Conservation (phyloP, 2,888 invertebrate genomes). For the Callimorpha dominula region DNA sequence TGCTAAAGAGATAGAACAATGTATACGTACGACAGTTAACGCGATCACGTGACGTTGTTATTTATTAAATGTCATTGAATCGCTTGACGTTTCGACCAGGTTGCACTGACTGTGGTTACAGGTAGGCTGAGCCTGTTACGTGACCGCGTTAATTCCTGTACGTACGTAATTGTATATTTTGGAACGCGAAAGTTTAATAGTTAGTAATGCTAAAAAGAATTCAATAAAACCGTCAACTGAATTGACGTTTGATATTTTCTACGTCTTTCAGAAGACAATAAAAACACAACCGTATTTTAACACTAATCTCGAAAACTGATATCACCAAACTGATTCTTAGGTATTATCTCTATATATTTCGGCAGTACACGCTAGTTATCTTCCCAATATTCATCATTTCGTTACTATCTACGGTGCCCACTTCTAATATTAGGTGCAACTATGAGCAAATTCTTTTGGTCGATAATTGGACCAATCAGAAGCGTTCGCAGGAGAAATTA, state of each 20-base stretch:
- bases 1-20: neutral
- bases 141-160: neutral
- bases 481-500: slow-evolving; percentile 64
- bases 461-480: slow-evolving; percentile 74
- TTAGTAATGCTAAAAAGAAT: neutral
- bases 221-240: slow-evolving; percentile 21
- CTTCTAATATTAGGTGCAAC: slow-evolving; percentile 75
- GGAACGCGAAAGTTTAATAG: neutral
- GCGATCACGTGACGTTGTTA: neutral
- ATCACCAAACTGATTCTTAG: slow-evolving; percentile 51
- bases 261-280: slow-evolving; percentile 47
- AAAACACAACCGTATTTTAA: slow-evolving; percentile 53
- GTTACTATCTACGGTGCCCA: slow-evolving; percentile 78
- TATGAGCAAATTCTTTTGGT: slow-evolving; percentile 79
- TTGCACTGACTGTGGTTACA: neutral
- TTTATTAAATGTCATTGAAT: too few relatives aligned
- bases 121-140: neutral
- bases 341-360: slow-evolving; percentile 57
- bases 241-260: slow-evolving; percentile 30
- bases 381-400: slow-evolving; percentile 49
- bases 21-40: neutral
- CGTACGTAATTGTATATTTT: neutral
- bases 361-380: slow-evolving; percentile 80
- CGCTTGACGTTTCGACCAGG: neutral
- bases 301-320: slow-evolving; percentile 46